Conservation (phyloP, 2,797 vertebrate species). For the Cuculus canorus region DNA sequence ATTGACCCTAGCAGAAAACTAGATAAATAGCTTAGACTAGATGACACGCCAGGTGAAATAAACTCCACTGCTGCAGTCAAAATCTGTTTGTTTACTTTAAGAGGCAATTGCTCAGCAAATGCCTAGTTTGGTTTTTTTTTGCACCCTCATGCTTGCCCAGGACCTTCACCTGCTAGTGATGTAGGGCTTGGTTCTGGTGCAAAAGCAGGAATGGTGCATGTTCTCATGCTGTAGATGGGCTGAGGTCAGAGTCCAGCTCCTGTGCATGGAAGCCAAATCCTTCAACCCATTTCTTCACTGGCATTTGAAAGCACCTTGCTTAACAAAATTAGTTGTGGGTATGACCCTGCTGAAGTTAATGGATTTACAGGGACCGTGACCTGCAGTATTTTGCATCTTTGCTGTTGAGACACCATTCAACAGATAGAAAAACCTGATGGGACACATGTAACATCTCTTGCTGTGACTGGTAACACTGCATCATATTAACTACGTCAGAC, state of each 20-base stretch:
- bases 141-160: background rate
- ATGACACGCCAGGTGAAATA: background rate
- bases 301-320: background rate
- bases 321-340: background rate
- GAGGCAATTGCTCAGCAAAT: constrained; percentile 24
- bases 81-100: background rate
- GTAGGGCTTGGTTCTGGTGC: background rate
- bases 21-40: background rate
- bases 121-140: background rate
- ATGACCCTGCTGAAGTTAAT: background rate
- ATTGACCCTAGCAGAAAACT: background rate
- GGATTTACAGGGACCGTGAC: background rate
- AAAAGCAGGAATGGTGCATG: background rate
- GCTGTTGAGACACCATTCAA: background rate
- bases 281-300: background rate
- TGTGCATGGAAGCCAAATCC: background rate
- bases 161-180: background rate
- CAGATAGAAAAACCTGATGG: background rate
- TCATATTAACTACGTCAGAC: background rate
- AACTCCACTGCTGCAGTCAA: background rate
- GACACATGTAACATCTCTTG: background rate
- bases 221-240: background rate
- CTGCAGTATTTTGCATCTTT: background rate
- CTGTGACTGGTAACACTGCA: background rate
- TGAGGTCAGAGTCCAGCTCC: background rate